Evolutionary conservation across 2,113 vertebrate species (phyloP).

Genomic region (Saimiri boliviensis): DNA sequence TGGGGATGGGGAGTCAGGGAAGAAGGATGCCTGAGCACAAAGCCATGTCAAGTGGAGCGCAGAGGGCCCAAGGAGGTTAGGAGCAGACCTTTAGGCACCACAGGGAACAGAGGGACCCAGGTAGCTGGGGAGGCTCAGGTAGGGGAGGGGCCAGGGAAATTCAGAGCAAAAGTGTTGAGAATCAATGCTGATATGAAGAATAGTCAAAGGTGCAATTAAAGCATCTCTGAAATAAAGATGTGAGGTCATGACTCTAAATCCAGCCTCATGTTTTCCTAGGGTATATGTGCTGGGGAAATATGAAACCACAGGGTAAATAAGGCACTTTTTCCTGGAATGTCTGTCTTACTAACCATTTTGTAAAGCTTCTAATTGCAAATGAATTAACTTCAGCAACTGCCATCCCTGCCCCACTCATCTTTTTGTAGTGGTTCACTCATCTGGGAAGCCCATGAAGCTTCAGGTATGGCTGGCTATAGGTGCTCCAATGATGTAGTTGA

Average conservation of each 20-base stretch:
- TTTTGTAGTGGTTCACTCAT: background rate
- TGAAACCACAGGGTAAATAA: background rate
- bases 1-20: background rate
- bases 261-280: background rate
- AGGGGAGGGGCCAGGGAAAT: background rate
- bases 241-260: background rate
- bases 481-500: background rate
- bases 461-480: background rate
- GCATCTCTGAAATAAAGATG: slow-evolving; percentile 1
- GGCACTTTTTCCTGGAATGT: slow-evolving; percentile 1
- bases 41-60: background rate
- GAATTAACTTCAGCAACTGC: background rate
- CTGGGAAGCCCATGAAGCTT: background rate
- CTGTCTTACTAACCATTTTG: slow-evolving; percentile 22
- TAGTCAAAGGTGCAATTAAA: background rate
- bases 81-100: background rate
- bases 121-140: background rate
- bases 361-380: background rate
- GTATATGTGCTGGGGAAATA: background rate
- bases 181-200: background rate
- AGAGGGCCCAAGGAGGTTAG: background rate
- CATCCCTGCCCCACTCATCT: background rate
- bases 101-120: fast-evolving
- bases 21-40: background rate
- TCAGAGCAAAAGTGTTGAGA: background rate